Conservation (phyloP, 1,140 invertebrate genomes). For the Streblospio benedicti region DNA sequence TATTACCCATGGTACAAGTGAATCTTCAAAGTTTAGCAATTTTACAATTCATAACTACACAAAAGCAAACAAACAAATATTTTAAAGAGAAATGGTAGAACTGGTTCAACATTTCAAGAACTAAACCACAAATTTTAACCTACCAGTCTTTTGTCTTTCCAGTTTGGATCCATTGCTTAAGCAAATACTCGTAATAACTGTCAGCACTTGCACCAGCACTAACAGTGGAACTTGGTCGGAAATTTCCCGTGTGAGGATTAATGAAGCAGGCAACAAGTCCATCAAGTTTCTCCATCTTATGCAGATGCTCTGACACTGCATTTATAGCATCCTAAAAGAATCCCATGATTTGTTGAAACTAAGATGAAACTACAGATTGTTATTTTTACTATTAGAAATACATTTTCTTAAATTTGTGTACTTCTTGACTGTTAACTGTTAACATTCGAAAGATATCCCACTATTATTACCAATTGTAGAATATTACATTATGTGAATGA, state of each 20-base stretch:
- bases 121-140: neutral
- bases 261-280: conserved; percentile 92
- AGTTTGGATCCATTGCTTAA: conserved; percentile 87
- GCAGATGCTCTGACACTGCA: conserved; percentile 76
- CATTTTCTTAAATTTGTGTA: no score
- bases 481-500: no score
- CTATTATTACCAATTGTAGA: no score
- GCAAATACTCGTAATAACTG: conserved; percentile 92
- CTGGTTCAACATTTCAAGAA: neutral
- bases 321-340: conserved; percentile 59
- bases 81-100: neutral
- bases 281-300: conserved; percentile 70
- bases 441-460: neutral
- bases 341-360: no score
- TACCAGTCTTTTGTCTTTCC: conserved; percentile 47
- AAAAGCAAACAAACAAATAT: neutral
- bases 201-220: conserved; percentile 82
- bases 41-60: no score
- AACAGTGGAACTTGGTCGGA: conserved; percentile 73
- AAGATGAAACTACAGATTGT: no score
- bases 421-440: no score
- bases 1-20: neutral
- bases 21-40: no score
- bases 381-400: no score
- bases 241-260: conserved; percentile 62